Evolutionary conservation across 2,113 vertebrate species (phyloP).

Genomic region (Zapornia atra): DNA sequence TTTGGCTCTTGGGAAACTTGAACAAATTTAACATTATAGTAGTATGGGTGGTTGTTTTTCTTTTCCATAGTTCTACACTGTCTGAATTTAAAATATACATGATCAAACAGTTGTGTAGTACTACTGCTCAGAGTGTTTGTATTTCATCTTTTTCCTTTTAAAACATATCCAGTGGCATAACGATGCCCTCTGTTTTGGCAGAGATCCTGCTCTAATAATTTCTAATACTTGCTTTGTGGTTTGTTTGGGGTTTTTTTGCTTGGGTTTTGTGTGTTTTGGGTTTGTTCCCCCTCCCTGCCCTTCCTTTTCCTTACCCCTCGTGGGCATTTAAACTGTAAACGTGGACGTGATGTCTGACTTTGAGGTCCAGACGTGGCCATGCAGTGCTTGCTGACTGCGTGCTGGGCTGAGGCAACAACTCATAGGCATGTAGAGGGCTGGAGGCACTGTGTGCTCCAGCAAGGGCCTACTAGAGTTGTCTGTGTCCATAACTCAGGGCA

Average conservation of each 20-base stretch:
- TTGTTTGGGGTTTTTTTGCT: too few species aligned
- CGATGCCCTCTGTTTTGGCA: neutral
- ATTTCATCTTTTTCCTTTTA: neutral
- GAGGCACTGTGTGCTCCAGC: neutral
- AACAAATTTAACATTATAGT: neutral
- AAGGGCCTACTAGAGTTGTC: neutral
- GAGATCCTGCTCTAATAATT: neutral
- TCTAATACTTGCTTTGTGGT: neutral
- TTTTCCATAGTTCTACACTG: neutral
- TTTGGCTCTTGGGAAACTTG: neutral
- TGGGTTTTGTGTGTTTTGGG: too few species aligned
- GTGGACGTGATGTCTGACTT: neutral
- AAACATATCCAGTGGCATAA: neutral
- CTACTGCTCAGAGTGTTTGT: neutral
- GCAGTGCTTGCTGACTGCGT: rapidly evolving
- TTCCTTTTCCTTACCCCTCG: neutral
- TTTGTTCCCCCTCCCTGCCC: too few species aligned
- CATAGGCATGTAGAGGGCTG: neutral
- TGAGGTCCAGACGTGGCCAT: neutral
- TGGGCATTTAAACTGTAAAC: neutral
- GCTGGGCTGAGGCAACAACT: neutral
- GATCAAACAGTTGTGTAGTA: neutral
- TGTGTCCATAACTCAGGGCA: rapidly evolving
- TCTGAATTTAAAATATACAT: neutral
- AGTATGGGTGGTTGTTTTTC: neutral